Conservation (phyloP, 53 echinoderm and acorn worm genomes). For the Luidia sarsii region DNA sequence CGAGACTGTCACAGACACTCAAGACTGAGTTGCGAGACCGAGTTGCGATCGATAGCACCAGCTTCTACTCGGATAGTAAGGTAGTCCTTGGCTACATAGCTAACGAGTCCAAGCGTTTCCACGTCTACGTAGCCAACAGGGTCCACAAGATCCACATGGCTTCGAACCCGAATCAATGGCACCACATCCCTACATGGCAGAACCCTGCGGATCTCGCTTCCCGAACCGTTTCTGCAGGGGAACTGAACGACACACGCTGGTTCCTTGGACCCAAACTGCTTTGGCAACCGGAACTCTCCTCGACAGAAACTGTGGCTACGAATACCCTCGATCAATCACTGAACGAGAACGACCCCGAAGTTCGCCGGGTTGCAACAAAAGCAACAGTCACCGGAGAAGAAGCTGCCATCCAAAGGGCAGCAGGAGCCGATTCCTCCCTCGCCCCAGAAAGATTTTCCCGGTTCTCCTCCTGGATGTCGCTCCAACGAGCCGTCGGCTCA, state of each 20-base stretch:
- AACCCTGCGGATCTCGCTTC: constrained; percentile 62
- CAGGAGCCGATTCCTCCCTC: not conserved
- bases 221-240: constrained; percentile 47
- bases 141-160: constrained; percentile 48
- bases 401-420: not conserved
- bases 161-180: constrained; percentile 52
- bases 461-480: constrained; percentile 44
- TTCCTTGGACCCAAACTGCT: constrained; percentile 60
- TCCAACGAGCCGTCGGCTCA: constrained; percentile 46
- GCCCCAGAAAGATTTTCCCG: constrained; percentile 38
- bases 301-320: not conserved
- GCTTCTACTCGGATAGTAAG: constrained; percentile 47
- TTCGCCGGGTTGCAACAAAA: constrained; percentile 16
- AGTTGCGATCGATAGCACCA: constrained; percentile 12
- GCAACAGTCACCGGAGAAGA: not conserved
- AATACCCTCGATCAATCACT: not conserved
- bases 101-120: constrained; percentile 62
- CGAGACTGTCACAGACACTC: constrained; percentile 25
- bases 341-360: constrained; percentile 43
- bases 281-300: constrained; percentile 3
- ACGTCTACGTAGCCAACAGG: constrained; percentile 61
- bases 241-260: constrained; percentile 36
- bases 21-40: constrained; percentile 31
- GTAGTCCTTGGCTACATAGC: constrained; percentile 64
- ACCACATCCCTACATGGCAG: constrained; percentile 47